These are phyloP conservation scores for Cydia splendana DNA, from an alignment of 1,140 invertebrate species.

Conservation along the genomic window DNA sequence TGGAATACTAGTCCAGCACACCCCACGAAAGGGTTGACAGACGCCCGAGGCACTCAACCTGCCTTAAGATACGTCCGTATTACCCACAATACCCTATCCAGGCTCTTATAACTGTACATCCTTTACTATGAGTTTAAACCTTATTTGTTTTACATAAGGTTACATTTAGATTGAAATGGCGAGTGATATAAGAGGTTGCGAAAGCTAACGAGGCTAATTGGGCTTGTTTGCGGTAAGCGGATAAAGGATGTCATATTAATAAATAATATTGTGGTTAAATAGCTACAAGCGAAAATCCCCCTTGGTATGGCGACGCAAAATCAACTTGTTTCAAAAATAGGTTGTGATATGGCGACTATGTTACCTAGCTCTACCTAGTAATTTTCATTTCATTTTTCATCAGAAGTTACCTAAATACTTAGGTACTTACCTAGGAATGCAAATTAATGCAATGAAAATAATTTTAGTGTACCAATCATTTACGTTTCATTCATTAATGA, in stretches of 20 bases:
- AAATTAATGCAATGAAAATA: too few relatives aligned
- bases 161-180: neutral
- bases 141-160: neutral
- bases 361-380: too few relatives aligned
- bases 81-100: neutral
- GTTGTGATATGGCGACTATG: neutral
- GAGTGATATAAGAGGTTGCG: neutral
- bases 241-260: slow-evolving; percentile 43
- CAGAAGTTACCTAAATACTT: too few relatives aligned
- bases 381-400: too few relatives aligned
- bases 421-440: too few relatives aligned
- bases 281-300: slow-evolving; percentile 1
- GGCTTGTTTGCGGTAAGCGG: slow-evolving; percentile 52
- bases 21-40: slow-evolving; percentile 46
- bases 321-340: neutral
- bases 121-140: neutral
- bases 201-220: slow-evolving; percentile 56
- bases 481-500: too few relatives aligned
- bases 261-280: slow-evolving; percentile 29
- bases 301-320: neutral
- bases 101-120: neutral
- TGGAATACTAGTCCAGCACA: neutral
- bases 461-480: too few relatives aligned
- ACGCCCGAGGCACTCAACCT: slow-evolving; percentile 40
- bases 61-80: slow-evolving; percentile 14